Percentiles rank a stretch among this genome's conserved stretches.
phyloP scores from a whole-genome alignment of 2,888 invertebrate species.

The Pedicia rivosa region DNA sequence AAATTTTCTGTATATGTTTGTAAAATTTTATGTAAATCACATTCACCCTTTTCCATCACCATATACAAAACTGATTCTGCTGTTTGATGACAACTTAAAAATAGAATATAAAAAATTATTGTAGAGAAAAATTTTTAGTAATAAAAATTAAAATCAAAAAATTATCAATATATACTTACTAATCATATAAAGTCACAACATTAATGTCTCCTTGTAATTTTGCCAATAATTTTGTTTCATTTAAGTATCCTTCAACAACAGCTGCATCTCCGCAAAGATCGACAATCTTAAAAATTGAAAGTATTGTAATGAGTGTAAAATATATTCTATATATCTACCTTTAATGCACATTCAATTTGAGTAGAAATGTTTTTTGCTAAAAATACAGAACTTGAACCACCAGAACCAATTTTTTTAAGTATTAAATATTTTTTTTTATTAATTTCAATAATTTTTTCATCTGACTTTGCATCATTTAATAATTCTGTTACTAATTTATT shows the following conservation, averaged over 20 bases:
- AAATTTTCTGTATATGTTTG: constrained; percentile 40
- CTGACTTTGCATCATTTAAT: constrained; percentile 14
- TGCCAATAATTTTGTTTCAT: constrained; percentile 72
- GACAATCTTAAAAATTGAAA: no score
- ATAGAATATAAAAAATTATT: no score
- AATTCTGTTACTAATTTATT: constrained; percentile 5
- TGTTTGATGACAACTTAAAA: constrained; percentile 52
- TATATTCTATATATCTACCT: no score
- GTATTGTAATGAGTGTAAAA: no score
- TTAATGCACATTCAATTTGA: constrained; percentile 23
- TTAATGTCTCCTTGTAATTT: constrained; percentile 66
- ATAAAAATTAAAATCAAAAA: no score
- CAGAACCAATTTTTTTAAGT: constrained; percentile 61
- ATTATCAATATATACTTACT: constrained; percentile 52
- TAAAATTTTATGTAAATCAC: constrained; percentile 68
- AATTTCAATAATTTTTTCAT: constrained; percentile 39
- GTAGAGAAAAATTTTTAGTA: no score
- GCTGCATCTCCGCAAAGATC: constrained; percentile 56
- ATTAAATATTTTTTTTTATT: constrained; percentile 58
- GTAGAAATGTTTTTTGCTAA: constrained; percentile 20
- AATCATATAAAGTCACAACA: constrained; percentile 73
- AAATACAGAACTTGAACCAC: constrained; percentile 80
- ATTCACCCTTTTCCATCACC: constrained; percentile 87
- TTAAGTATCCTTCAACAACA: constrained; percentile 62
- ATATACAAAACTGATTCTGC: constrained; percentile 53